Conservation (phyloP, 37 sponge, comb jelly and placozoan genomes). For the Geodia barretti region DNA sequence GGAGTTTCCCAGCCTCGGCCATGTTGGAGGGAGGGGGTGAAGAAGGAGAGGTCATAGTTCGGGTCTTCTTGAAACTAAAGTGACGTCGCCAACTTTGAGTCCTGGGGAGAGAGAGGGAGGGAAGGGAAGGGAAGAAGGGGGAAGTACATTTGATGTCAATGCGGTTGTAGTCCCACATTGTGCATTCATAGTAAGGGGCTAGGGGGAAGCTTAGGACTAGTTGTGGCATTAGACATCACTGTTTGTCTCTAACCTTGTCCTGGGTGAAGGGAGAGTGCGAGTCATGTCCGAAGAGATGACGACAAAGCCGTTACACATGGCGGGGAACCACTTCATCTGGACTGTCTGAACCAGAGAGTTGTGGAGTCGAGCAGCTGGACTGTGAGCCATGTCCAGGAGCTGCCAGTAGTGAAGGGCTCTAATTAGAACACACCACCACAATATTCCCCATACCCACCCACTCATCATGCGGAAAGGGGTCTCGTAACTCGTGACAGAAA, state of each 20-base stretch:
- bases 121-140: too few species aligned
- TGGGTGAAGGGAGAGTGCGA: background rate
- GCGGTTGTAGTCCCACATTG: background rate
- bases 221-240: background rate
- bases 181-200: background rate
- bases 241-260: background rate
- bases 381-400: background rate
- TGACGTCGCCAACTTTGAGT: background rate
- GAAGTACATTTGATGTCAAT: background rate
- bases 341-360: background rate
- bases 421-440: background rate
- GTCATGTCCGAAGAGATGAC: background rate
- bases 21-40: too few species aligned
- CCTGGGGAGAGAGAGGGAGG: background rate
- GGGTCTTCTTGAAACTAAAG: background rate
- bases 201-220: too few species aligned
- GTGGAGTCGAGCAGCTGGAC: background rate
- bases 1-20: too few species aligned
- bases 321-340: conserved; percentile 4
- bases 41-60: background rate
- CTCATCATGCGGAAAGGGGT: too few species aligned
- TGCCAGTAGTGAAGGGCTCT: background rate
- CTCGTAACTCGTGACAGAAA: too few species aligned
- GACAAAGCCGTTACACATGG: background rate
- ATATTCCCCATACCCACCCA: background rate